Percentiles rank a stretch among this genome's conserved stretches.
These are phyloP conservation scores for Heterodera carotae DNA, from an alignment of 1,140 invertebrate genomes.

Conservation along the genomic window DNA sequence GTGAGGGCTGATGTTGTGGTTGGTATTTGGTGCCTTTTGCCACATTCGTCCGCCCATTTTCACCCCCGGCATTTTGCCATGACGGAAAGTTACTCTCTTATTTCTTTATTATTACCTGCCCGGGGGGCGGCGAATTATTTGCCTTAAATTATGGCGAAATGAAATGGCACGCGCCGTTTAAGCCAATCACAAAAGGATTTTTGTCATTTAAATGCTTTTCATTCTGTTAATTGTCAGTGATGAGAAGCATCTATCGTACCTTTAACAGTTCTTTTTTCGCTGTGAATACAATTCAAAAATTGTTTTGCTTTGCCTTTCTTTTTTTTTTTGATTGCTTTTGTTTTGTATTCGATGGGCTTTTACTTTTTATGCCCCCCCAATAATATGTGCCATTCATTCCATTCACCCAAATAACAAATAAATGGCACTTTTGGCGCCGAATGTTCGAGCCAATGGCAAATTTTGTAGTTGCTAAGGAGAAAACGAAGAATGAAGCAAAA, in stretches of 20 bases:
- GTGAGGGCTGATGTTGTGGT: background rate
- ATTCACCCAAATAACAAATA: too few relatives aligned
- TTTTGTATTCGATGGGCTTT: too few relatives aligned
- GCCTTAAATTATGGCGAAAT: background rate
- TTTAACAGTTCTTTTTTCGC: too few relatives aligned
- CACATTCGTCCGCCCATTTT: constrained; percentile 1
- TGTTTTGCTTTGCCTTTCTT: background rate
- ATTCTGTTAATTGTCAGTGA: too few relatives aligned
- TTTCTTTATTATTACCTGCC: too few relatives aligned
- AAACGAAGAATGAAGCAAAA: background rate
- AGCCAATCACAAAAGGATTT: too few relatives aligned
- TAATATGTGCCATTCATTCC: too few relatives aligned
- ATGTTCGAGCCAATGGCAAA: background rate
- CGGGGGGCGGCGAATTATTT: background rate
- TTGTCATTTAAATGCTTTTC: too few relatives aligned
- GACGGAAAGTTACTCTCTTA: too few relatives aligned
- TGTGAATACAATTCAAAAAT: background rate
- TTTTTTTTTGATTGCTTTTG: too few relatives aligned
- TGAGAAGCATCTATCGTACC: too few relatives aligned
- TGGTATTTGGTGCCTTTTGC: constrained; percentile 2
- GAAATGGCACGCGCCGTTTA: background rate
- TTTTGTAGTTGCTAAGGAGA: constrained; percentile 1
- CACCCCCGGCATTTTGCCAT: background rate
- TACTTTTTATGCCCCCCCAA: too few relatives aligned
- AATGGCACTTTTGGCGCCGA: background rate